Evolutionary conservation across 2,888 invertebrate genomes (phyloP).

Genomic region (Agelastica alni): DNA sequence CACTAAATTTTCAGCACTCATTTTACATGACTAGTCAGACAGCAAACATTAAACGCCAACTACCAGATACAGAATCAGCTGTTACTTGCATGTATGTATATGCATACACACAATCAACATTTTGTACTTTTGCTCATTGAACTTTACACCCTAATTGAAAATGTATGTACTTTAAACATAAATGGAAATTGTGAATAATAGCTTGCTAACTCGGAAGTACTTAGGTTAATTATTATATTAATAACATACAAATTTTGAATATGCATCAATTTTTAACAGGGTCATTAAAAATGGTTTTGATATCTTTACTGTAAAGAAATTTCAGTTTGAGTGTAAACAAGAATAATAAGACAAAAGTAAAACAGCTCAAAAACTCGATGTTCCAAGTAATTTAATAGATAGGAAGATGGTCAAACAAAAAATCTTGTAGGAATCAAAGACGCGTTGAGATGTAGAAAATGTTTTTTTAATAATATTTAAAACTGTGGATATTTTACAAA

Average conservation of each 20-base stretch:
- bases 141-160: slow-evolving; percentile 6
- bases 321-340: no score
- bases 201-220: neutral
- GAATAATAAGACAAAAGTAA: no score
- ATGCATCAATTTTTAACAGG: no score
- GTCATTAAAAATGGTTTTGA: no score
- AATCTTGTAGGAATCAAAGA: no score
- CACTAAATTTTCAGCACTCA: neutral
- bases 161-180: slow-evolving; percentile 8
- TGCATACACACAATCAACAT: neutral
- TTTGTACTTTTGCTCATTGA: neutral
- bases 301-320: no score
- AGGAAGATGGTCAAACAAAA: no score
- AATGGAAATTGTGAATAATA: neutral
- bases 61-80: neutral
- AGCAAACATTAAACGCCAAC: neutral
- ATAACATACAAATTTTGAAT: neutral
- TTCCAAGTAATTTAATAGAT: no score
- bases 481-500: no score
- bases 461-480: no score
- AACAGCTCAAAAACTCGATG: no score
- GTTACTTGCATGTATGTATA: neutral
- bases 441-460: no score
- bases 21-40: neutral
- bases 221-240: neutral